Percentiles rank a stretch among this genome's conserved stretches.
Conservation (phyloP, 2,113 vertebrate species). For the Tragelaphus buxtoni region DNA sequence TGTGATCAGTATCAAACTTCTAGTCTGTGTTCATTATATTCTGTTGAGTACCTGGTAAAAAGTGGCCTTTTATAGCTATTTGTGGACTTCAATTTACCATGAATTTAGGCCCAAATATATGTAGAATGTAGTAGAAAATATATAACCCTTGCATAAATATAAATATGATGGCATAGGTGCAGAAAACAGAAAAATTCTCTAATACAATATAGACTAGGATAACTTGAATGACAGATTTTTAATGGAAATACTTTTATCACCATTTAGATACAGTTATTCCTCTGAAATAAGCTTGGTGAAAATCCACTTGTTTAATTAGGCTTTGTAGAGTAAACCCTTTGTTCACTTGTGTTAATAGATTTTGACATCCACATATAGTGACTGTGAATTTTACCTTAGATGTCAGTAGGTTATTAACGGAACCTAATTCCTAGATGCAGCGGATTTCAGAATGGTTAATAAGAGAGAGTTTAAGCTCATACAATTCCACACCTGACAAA, state of each 20-base stretch:
- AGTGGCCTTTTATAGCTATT: neutral
- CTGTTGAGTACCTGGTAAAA: neutral
- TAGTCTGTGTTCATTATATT: neutral
- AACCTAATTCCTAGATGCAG: neutral
- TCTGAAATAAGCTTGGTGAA: slow-evolving; percentile 50
- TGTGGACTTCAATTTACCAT: neutral
- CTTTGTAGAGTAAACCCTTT: slow-evolving; percentile 56
- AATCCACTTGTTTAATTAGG: slow-evolving; percentile 70
- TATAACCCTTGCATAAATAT: slow-evolving; percentile 52
- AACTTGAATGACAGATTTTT: slow-evolving; percentile 20
- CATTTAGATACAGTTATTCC: slow-evolving; percentile 32
- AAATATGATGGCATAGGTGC: slow-evolving; percentile 48
- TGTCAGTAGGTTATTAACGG: slow-evolving; percentile 30
- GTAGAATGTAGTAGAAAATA: slow-evolving; percentile 32
- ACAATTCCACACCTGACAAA: neutral
- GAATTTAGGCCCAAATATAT: neutral
- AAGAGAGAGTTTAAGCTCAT: neutral
- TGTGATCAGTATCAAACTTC: neutral
- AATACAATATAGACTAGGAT: slow-evolving; percentile 39
- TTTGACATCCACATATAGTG: slow-evolving; percentile 14
- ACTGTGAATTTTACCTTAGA: slow-evolving; percentile 48
- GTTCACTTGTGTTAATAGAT: slow-evolving; percentile 38
- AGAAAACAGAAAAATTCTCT: slow-evolving; percentile 44
- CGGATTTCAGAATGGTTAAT: slow-evolving; percentile 1
- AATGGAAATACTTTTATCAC: slow-evolving; percentile 8